Evolutionary conservation across 2,888 invertebrate genomes (phyloP).

Genomic region (Chironomus riparius): DNA sequence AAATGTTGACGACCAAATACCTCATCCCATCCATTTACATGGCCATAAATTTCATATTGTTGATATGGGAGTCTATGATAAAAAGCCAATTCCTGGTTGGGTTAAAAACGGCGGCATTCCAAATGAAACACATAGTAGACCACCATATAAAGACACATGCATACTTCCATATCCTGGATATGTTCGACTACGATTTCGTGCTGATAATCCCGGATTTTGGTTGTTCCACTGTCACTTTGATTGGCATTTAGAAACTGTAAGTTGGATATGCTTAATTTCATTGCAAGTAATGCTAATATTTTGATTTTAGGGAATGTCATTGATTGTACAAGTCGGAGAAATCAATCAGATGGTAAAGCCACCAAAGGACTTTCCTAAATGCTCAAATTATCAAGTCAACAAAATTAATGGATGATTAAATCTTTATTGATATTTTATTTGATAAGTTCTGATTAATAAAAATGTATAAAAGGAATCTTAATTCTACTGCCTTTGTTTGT

Average conservation of each 20-base stretch:
- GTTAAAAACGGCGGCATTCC: conserved; percentile 9
- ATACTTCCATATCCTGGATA: conserved; percentile 37
- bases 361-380: conserved; percentile 42
- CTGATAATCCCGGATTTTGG: conserved; percentile 36
- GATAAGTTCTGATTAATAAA: too few relatives aligned
- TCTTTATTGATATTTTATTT: too few relatives aligned
- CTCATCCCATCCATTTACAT: conserved; percentile 40
- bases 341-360: conserved; percentile 53
- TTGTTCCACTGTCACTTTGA: conserved; percentile 35
- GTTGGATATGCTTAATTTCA: conserved; percentile 31
- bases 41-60: conserved; percentile 37
- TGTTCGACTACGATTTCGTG: conserved; percentile 35
- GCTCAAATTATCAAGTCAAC: not conserved
- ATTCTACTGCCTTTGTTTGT: too few relatives aligned
- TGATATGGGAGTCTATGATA: conserved; percentile 21
- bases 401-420: not conserved
- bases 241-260: conserved; percentile 36
- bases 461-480: too few relatives aligned
- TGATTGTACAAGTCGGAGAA: conserved; percentile 43
- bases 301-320: conserved; percentile 32
- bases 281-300: not conserved
- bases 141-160: conserved; percentile 37
- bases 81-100: conserved; percentile 3
- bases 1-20: conserved; percentile 29
- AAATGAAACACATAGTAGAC: not conserved